Evolutionary conservation across 2,113 vertebrate genomes (phyloP), one percentile per base, ranked within the genome.

Genomic region (Anhinga anhinga): DNA sequence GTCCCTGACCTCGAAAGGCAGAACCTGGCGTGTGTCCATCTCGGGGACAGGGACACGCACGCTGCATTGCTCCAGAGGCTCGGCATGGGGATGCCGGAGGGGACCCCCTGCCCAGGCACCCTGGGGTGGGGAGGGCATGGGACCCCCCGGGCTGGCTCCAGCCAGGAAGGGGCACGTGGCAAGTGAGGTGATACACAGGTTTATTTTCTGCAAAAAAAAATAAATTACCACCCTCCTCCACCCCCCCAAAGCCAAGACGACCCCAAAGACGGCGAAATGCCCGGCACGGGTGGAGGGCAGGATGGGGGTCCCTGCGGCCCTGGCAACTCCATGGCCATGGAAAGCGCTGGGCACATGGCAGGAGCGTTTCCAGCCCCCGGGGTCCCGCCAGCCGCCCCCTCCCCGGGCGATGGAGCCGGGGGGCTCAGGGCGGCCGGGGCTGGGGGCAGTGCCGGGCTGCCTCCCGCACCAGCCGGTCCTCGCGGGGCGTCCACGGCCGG

Each of bases 401-500:
- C 47, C n/a, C 40, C 7, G 0, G 47, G 77, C 8, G 7, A 29
- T 2, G 77, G 71, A 44, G 20, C 19, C 6, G 9, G 11, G 18
- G 23, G 49, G 74, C 71, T 89, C 98, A 97, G 40, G 52, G 63
- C 0, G 93, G 90, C 49, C 36, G 62, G 29, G 73, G 74, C 1
- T 27, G 84, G 7, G 81, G 85, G 44, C 98, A 98, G 61, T 53
- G 96, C 38, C 36, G 73, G 8, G 95, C 92, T 0, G 92, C 95
- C 34, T 96, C 95, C 45, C 96, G 96, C 20, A 96, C 63, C 17
- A 97, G 95, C 71, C 91, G 95, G 1, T 97, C 98, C 95, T 98
- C 98, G 0, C 97, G 97, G 9, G 98, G 97, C 13, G 97, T 97
- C 98, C 98, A 98, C 3, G 97, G 96, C 63, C 97, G 93, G 26